Evolutionary conservation across 2,888 invertebrate species (phyloP).

Genomic region (Lordiphosa fenestrarum): DNA sequence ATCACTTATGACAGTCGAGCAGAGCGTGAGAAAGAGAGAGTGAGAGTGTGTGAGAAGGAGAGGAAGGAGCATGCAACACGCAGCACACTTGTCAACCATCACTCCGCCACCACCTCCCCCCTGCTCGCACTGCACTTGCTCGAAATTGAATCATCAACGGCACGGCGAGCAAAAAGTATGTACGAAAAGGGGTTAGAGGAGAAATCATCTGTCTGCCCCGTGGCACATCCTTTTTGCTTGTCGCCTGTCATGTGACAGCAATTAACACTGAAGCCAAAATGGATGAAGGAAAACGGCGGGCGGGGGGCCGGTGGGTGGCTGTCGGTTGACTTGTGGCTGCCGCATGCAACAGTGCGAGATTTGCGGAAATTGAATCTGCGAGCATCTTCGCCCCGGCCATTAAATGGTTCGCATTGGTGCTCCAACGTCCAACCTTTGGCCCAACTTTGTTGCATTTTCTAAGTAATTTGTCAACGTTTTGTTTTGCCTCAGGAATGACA

Average conservation of each 20-base stretch:
- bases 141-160: slow-evolving; percentile 62
- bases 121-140: slow-evolving; percentile 38
- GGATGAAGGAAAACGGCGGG: slow-evolving; percentile 16
- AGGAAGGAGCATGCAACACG: slow-evolving; percentile 2
- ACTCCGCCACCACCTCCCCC: neutral
- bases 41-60: neutral
- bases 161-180: slow-evolving; percentile 22
- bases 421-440: slow-evolving; percentile 31
- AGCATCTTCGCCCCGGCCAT: slow-evolving; percentile 36
- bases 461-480: slow-evolving; percentile 69
- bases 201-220: slow-evolving; percentile 32
- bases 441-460: slow-evolving; percentile 71
- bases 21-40: neutral
- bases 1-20: slow-evolving; percentile 57
- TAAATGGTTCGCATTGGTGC: slow-evolving; percentile 49
- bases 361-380: slow-evolving; percentile 67
- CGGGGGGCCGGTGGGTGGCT: neutral
- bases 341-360: slow-evolving; percentile 33
- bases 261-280: slow-evolving; percentile 66
- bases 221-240: slow-evolving; percentile 47
- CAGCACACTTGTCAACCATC: neutral
- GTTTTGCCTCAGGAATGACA: slow-evolving; percentile 46
- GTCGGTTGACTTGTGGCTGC: slow-evolving; percentile 27
- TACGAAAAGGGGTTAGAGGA: slow-evolving; percentile 4
- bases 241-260: slow-evolving; percentile 65